Base-by-base conservation (phyloP, 2,797 vertebrate species). In the Threskiornis aethiopicus region DNA sequence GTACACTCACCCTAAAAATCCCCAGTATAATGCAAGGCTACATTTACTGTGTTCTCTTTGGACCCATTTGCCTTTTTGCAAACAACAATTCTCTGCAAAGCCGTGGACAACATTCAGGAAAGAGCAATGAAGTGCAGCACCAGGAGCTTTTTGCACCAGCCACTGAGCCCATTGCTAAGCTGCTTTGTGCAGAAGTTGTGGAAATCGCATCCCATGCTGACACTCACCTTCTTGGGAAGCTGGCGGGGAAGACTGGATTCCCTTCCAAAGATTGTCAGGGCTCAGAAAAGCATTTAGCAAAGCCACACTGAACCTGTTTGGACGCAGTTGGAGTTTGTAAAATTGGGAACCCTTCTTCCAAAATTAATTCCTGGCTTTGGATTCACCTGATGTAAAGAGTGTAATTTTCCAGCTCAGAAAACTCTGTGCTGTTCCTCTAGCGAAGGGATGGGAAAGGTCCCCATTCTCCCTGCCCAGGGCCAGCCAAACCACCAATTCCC, bases 321-420 rank as follows among this genome's bases (percentile, higher is more conserved):
- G 69, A 93, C 89, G 75, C 67, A 87, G 61, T 5, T 57, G 67
- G 51, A 92, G 54, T 80, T 83, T 57, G 35, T 66, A 87, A 91
- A 91, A 92, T 47, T 70, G 79, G 55, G 76, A 93, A 72, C 62
- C 57, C 81, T 87, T 93, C 93, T 92, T 90, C 90, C 87, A 71
- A 84, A 95, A 92, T 95, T 87, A 94, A 93, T 94, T 92, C 84
- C 67, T 83, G 85, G 57, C 77, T 90, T 95, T 85, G 67, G 76
- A 93, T 94, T 91, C 3, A 4, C 67, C 67, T 91, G 57, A 87
- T 89, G 81, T 88, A 78, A 70, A 92, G 37, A 79, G 67, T 92
- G 76, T 96, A 95, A 94, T 97, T 97, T 97, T 97, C 94, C 93
- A 96, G 80, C 86, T 92, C 95, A 96, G 80, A 89, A 90, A 96